Base-by-base conservation (phyloP, 2,888 invertebrate species). In the Oxytorus armatus region DNA sequence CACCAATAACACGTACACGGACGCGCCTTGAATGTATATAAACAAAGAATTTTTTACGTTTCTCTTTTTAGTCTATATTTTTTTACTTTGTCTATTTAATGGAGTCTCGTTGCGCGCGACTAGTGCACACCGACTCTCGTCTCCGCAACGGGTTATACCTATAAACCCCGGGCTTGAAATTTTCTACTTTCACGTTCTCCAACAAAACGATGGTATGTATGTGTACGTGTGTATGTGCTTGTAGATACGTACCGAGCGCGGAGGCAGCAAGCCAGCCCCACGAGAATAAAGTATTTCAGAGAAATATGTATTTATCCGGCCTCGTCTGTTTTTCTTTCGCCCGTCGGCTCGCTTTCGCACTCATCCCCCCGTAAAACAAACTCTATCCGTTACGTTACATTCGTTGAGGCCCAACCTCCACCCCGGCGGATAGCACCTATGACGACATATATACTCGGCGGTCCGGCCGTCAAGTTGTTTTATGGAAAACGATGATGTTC, bases 271-370 rank as follows among this genome's bases (percentile, higher is more conserved):
- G 39, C 42, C 59, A 39, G 36, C 39, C 44, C 51, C 36, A n/a
- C 11, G 77, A 72, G 72, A 68, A 80, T 80, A 77, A 80, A 77
- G 77, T 77, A 77, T 77, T 55, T 65, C 77, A 77, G 66, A 72
- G 79, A 77, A 80, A 80, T 77, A 77, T 80, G 72, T 80, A 77
- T 80, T 66, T 73, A 65, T 77, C 79, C 66, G 72, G 72, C 47
- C 55, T 63, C 47, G 42, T 29, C 29, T 55, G 70, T 66, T 61
- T 68, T 68, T 68, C 51, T 42, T 68, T n/a, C 29, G n/a, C n/a
- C n/a, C n/a, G 29, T 14, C 14, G 23, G 10, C 44, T 36, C 42
- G 23, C 51, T 39, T 18, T 59, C 36, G 3, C 61, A 42, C 42
- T 61, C 61, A 33, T 33, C 47, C 65, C 18, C 59, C 36, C 33